Conservation (phyloP, 2,888 invertebrate species). For the Cephus runcator region DNA sequence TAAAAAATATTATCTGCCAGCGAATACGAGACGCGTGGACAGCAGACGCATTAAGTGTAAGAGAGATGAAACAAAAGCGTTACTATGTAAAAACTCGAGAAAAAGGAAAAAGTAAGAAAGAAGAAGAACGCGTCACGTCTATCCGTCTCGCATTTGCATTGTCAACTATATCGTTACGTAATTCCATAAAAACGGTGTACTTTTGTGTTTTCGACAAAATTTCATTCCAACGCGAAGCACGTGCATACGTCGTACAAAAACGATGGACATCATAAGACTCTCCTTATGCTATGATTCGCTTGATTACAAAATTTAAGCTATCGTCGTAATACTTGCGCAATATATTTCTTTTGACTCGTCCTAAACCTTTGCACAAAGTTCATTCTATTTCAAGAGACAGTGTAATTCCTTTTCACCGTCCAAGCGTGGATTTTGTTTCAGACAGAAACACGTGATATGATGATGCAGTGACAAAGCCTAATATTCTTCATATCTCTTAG, state of each 20-base stretch:
- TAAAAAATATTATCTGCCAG: background rate
- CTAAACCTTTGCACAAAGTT: too few relatives aligned
- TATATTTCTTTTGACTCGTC: background rate
- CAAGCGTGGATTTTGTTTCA: too few relatives aligned
- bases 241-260: background rate
- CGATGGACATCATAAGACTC: background rate
- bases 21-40: background rate
- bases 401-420: background rate
- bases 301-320: background rate
- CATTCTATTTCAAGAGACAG: background rate
- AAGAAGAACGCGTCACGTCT: background rate
- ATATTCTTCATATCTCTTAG: background rate
- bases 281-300: background rate
- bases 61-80: background rate
- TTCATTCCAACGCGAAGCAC: background rate
- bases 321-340: background rate
- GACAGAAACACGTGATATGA: background rate
- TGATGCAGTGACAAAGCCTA: background rate
- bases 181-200: background rate
- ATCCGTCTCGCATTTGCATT: background rate
- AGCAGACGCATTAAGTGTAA: background rate
- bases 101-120: too few relatives aligned
- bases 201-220: background rate
- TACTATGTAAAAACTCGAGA: background rate
- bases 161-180: too few relatives aligned